Base-by-base conservation (phyloP, 64 coral and sea anemone genomes). In the Stylophora pistillata region DNA sequence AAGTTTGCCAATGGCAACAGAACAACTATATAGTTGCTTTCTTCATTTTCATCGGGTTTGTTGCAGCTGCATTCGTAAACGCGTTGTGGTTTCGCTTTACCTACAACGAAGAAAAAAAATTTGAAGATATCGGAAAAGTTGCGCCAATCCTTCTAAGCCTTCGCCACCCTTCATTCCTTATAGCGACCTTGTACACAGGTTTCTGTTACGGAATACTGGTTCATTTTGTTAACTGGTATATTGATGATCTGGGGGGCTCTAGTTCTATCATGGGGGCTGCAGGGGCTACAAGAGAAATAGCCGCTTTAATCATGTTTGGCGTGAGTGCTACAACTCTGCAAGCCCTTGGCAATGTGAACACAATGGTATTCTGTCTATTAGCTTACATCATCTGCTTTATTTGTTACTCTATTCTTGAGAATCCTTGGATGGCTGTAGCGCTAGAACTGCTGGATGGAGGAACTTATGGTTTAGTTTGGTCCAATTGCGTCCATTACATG, bases 151-250 rank as follows among this genome's bases (percentile, higher is more conserved):
- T 98, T 28, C 57, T 78, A 18, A 74, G 59, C 54, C 4, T 80
- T 65, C 60, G 72, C 11, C 87, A 92, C 61, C 59, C 63, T 6
- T 76, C 81, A 16, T 98, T 95, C 75, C 82, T 98, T 3, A 15
- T 87, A 6, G 90, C 90, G 7, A 88, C 89, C 5, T 85, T 91
- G n/a, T 95, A 79, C 56, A 75, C 83, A 0, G 96, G 96, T 53
- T 72, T 56, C 17, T 98, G 93, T 41, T 92, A 90, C 60, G 96
- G 96, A 7, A 90, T 98, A 15, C 41, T 98, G 23, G 61, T 98
- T 33, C 93, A 98, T 62, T 98, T 92, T 30, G 90, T 98, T 0
- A 95, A 95, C 77, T 98, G 96, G 96, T 95, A 92, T 66, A 93
- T 98, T 17, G 93, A 98, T 53, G 96, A 98, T 87, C 55, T 85